Evolutionary conservation across 1,140 invertebrate genomes (phyloP).

Genomic region (Atta texana): DNA sequence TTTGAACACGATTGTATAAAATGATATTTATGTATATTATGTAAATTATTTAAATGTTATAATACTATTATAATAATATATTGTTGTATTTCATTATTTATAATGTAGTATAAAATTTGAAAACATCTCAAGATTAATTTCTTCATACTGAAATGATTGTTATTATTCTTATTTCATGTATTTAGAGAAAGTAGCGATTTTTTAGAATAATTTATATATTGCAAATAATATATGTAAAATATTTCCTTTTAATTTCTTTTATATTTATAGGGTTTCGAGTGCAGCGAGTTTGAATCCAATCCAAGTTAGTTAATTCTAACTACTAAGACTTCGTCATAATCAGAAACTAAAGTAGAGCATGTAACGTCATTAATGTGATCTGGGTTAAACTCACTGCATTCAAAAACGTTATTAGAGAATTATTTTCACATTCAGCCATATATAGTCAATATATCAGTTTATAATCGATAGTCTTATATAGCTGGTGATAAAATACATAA

Average conservation of each 20-base stretch:
- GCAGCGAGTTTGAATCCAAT: too few species aligned
- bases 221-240: not conserved
- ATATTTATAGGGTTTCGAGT: not conserved
- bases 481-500: not conserved
- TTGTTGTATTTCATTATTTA: too few species aligned
- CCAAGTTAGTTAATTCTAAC: too few species aligned
- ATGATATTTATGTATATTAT: not conserved
- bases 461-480: constrained; percentile 8
- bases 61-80: constrained; percentile 4
- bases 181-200: not conserved
- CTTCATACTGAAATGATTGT: not conserved
- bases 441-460: not conserved
- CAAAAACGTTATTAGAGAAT: not conserved
- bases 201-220: constrained; percentile 2
- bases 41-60: not conserved
- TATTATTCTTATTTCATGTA: not conserved
- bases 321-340: too few species aligned
- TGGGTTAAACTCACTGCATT: too few species aligned
- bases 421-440: not conserved
- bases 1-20: not conserved
- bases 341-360: too few species aligned
- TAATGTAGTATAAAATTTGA: not conserved
- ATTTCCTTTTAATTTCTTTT: not conserved
- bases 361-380: too few species aligned
- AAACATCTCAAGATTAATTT: not conserved